Evolutionary conservation across 2,797 vertebrate genomes (phyloP).

Genomic region (Sphenopsis melanotis): DNA sequence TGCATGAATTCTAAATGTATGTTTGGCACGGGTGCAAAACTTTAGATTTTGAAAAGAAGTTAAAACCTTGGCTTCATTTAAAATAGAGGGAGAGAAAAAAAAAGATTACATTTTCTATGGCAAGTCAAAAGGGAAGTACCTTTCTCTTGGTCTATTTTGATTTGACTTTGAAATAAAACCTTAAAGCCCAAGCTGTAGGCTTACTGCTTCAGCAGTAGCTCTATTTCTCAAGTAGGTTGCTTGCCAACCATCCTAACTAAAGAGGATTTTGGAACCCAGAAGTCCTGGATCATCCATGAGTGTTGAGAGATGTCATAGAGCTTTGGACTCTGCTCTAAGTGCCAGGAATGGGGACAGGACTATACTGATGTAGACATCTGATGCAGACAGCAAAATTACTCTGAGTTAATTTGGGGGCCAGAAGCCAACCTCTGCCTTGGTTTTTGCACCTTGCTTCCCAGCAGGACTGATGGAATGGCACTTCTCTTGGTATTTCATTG

Average conservation of each 20-base stretch:
- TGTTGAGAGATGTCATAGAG: neutral
- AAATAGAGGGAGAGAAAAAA: fast-evolving
- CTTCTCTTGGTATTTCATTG: neutral
- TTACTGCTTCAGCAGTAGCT: neutral
- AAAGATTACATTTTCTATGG: neutral
- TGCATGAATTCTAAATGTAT: neutral
- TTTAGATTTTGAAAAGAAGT: neutral
- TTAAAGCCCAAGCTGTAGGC: neutral
- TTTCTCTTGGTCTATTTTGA: neutral
- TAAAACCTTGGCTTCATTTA: neutral
- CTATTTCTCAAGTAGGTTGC: neutral
- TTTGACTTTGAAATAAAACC: neutral
- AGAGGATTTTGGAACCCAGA: neutral
- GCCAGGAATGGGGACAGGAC: neutral
- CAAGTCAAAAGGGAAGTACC: neutral
- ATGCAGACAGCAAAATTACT: neutral
- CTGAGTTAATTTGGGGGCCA: neutral
- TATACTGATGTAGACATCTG: neutral
- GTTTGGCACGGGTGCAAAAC: neutral
- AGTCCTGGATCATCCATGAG: neutral
- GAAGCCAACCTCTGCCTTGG: neutral
- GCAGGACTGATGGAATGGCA: neutral
- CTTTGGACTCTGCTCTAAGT: neutral
- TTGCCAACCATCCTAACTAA: neutral
- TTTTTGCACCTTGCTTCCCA: neutral